phyloP scores from a whole-genome alignment of 2,113 vertebrate species.

The Recurvirostra avosetta region DNA sequence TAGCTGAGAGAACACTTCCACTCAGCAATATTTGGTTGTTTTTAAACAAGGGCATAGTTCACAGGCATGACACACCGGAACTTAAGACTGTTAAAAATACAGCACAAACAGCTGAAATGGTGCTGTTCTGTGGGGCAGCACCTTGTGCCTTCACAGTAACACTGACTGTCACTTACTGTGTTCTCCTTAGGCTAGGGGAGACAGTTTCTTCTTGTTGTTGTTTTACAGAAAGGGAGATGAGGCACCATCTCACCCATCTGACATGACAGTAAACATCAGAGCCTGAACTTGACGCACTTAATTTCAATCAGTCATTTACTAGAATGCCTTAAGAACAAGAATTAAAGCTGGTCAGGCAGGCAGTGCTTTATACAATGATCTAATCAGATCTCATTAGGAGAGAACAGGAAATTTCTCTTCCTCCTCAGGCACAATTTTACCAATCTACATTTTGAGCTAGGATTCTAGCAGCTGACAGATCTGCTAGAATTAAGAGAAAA shows the following conservation, averaged over 20 bases:
- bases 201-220: background rate
- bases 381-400: constrained; percentile 38
- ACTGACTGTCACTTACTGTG: background rate
- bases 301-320: background rate
- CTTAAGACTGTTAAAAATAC: background rate
- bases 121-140: background rate
- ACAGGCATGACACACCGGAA: background rate
- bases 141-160: background rate
- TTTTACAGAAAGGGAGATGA: background rate
- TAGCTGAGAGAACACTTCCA: background rate
- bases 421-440: constrained; percentile 39
- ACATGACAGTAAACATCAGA: background rate
- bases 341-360: constrained; percentile 29
- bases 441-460: background rate
- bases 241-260: background rate
- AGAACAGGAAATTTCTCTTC: constrained; percentile 38
- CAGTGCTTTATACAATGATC: background rate
- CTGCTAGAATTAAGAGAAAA: background rate
- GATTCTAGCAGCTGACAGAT: background rate
- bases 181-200: background rate
- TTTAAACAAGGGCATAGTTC: background rate
- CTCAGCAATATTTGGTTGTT: background rate
- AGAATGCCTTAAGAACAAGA: background rate
- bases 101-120: accelerated
- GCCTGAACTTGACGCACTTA: background rate